Base-by-base conservation (phyloP, 2,113 vertebrate genomes). In the Bos taurus region DNA sequence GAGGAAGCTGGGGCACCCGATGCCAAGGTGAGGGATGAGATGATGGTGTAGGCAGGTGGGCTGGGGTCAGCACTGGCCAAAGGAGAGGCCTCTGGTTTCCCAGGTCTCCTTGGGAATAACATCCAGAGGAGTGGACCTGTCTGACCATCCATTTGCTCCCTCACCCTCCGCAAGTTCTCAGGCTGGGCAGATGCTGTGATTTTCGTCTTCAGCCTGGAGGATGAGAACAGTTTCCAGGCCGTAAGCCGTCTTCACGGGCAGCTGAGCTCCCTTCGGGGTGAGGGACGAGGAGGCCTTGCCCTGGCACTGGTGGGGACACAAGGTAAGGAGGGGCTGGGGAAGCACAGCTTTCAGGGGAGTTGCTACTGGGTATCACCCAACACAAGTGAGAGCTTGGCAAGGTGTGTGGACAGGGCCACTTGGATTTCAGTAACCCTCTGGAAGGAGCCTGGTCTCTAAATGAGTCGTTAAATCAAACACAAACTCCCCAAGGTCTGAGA, bases 121-220 rank as follows among this genome's bases (percentile, higher is more conserved):
- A 9, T 28, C 15, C 48, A 40, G 80, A 92, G 48, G 21, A 87
- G 19, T 60, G 36, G 57, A 48, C 71, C 52, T 94, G 67, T 94
- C 94, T 98, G 96, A 98, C 91, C 84, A 64, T 92, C 64, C 4
- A 0, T 71, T 84, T 97, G 40, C 60, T 64, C 52, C 83, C 57
- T 96, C 88, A 50, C 57, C 67, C 90, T 33, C 67, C 48, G 50
- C 89, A 98, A 99, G 99, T 99, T 99, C 98, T 99, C 99, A 98
- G 99, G 99, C 98, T 99, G 99, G 99, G 99, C 99, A 13, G 99
- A 99, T 67, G 99, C 99, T 1, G 99, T 99, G 89, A 99, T 99
- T 98, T 99, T 99, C 96, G 99, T 99, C 98, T 99, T 99, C 98
- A 99, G 99, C 97, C 98, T 99, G 99, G 99, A 99, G 98, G 99